Percentiles rank a stretch among this genome's conserved stretches.
phyloP scores from a whole-genome alignment of 2,888 invertebrate genomes.

The Argyresthia goedartella region DNA sequence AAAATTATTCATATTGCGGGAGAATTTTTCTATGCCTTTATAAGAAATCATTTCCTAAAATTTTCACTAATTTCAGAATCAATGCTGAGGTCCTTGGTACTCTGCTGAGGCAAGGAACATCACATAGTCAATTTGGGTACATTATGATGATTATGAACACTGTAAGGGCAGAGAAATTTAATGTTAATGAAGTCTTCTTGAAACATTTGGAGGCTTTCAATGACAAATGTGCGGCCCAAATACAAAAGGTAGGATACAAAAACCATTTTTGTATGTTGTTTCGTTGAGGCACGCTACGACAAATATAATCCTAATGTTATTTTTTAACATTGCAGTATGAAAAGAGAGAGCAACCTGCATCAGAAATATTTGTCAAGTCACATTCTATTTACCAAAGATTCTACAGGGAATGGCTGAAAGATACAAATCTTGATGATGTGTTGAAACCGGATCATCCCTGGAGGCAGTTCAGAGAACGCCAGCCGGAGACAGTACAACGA shows the following conservation, averaged over 20 bases:
- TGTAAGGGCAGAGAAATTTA: conserved; percentile 71
- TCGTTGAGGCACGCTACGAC: not conserved
- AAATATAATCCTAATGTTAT: not conserved
- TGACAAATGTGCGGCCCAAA: conserved; percentile 61
- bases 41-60: not conserved
- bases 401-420: conserved; percentile 44
- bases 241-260: conserved; percentile 40
- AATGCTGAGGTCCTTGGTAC: conserved; percentile 83
- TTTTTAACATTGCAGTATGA: not conserved
- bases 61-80: conserved; percentile 56
- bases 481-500: conserved; percentile 48
- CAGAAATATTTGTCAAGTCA: conserved; percentile 25
- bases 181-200: conserved; percentile 73
- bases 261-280: not conserved
- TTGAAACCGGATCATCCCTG: conserved; percentile 71
- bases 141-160: conserved; percentile 77
- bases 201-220: conserved; percentile 74
- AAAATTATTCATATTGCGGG: not conserved
- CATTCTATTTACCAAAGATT: conserved; percentile 22
- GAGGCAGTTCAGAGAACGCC: conserved; percentile 68
- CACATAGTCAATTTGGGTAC: conserved; percentile 73
- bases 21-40: not conserved
- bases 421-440: conserved; percentile 47
- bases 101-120: conserved; percentile 76
- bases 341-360: not conserved